Percentiles rank a stretch among this genome's conserved stretches.
Evolutionary conservation across 2,888 invertebrate genomes (phyloP).

Genomic region (Heliconius aoede): DNA sequence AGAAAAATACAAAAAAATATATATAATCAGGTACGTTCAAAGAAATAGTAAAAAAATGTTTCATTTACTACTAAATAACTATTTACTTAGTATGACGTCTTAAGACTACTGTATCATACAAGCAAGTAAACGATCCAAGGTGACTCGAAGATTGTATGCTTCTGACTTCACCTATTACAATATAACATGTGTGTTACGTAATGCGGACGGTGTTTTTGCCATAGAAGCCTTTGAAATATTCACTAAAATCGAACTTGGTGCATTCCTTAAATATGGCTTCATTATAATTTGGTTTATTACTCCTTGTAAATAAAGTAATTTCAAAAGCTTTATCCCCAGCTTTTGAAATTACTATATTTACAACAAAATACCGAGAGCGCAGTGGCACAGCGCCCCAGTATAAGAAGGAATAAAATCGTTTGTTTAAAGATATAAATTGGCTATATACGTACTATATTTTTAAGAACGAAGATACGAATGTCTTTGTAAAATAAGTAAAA

Average conservation of each 20-base stretch:
- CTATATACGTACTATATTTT: background rate
- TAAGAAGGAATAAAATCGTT: background rate
- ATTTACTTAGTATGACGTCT: constrained; percentile 11
- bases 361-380: background rate
- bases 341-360: background rate
- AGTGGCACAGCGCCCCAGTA: background rate
- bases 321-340: no score
- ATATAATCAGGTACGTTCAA: no score
- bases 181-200: constrained; percentile 27
- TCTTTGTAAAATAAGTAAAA: background rate
- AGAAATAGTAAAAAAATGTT: no score
- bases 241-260: constrained; percentile 20
- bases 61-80: background rate
- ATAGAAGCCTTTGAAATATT: constrained; percentile 28
- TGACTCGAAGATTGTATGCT: constrained; percentile 20
- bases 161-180: constrained; percentile 16
- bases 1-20: no score
- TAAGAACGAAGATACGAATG: background rate
- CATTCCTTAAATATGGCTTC: constrained; percentile 27
- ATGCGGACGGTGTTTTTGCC: constrained; percentile 24
- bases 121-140: constrained; percentile 18
- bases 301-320: no score
- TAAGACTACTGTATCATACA: constrained; percentile 5
- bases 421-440: background rate
- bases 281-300: background rate